Percentiles rank a stretch among this genome's conserved stretches.
Evolutionary conservation across 2,113 vertebrate species (phyloP).

Genomic region (Oxyura jamaicensis): DNA sequence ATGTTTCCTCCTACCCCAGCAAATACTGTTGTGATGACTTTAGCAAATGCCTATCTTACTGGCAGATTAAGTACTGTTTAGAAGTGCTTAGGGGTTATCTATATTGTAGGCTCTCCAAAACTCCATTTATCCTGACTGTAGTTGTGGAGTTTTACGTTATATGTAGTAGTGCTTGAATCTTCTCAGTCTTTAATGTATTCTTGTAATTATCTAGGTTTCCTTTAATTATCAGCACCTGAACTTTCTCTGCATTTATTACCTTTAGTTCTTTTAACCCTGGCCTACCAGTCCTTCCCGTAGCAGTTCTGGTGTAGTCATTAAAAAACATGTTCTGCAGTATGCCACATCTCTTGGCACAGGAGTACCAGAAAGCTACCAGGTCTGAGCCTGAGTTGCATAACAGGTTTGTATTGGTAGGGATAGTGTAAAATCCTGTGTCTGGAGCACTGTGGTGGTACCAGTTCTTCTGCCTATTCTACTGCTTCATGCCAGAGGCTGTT

Average conservation of each 20-base stretch:
- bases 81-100: background rate
- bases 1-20: background rate
- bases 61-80: background rate
- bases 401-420: background rate
- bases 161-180: background rate
- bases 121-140: background rate
- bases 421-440: background rate
- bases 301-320: background rate
- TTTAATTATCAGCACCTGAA: background rate
- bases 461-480: background rate
- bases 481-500: background rate
- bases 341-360: background rate
- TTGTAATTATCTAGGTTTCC: background rate
- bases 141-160: background rate
- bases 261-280: background rate
- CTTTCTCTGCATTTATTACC: background rate
- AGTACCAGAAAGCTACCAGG: background rate
- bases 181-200: background rate
- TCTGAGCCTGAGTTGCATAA: background rate
- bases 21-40: background rate
- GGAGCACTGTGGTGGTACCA: background rate
- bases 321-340: background rate
- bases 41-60: background rate
- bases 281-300: background rate
- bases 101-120: background rate